Conservation (phyloP, 2,888 invertebrate species). For the Pyralis farinalis region DNA sequence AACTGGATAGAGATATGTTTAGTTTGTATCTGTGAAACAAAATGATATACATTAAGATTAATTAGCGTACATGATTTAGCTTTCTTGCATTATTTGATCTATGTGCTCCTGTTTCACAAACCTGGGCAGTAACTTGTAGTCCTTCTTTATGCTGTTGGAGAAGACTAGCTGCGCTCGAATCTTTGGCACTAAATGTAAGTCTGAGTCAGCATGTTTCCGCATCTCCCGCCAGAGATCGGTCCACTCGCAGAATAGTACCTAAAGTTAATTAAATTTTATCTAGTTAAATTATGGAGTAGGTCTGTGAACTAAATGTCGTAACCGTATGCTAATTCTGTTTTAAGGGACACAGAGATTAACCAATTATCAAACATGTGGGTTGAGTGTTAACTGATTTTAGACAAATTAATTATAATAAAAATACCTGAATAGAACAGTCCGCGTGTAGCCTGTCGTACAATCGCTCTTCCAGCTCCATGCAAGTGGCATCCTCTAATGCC, state of each 20-base stretch:
- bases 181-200: conserved; percentile 87
- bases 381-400: too few species aligned
- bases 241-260: conserved; percentile 80
- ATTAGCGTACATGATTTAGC: too few species aligned
- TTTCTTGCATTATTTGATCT: too few species aligned
- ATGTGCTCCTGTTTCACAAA: too few species aligned
- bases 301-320: too few species aligned
- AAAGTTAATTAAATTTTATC: too few species aligned
- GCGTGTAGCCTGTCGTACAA: conserved; percentile 89
- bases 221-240: conserved; percentile 88
- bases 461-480: conserved; percentile 90
- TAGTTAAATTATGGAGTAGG: too few species aligned
- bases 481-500: conserved; percentile 87
- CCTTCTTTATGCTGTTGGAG: conserved; percentile 87
- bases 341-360: too few species aligned
- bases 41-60: background rate
- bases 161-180: conserved; percentile 83
- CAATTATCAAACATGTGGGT: too few species aligned
- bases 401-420: background rate
- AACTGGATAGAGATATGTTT: conserved; percentile 85
- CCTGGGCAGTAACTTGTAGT: conserved; percentile 85
- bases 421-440: conserved; percentile 85
- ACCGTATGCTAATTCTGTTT: too few species aligned
- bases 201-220: conserved; percentile 86
- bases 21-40: conserved; percentile 84